Evolutionary conservation across 2,113 vertebrate genomes (phyloP).

Genomic region (Cololabis saira): DNA sequence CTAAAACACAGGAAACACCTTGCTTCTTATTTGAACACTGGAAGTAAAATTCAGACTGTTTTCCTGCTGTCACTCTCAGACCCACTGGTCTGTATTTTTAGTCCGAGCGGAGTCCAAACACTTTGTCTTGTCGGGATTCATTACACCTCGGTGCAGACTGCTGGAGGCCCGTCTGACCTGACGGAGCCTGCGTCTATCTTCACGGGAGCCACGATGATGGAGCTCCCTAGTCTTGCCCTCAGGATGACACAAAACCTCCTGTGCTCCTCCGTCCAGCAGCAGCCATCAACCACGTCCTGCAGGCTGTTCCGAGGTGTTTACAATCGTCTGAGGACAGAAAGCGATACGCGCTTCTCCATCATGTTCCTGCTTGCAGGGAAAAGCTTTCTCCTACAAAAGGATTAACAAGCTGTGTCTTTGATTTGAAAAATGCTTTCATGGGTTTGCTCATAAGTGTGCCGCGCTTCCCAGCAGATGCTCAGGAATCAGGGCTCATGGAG

Average conservation of each 20-base stretch:
- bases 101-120: neutral
- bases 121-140: constrained; percentile 18
- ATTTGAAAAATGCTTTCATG: no score
- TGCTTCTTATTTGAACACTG: constrained; percentile 1
- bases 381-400: neutral
- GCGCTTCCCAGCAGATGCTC: neutral
- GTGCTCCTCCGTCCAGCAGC: constrained; percentile 3
- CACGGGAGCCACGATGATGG: constrained; percentile 6
- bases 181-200: constrained; percentile 35
- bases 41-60: neutral
- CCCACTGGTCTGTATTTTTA: neutral
- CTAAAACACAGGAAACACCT: neutral
- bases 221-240: neutral
- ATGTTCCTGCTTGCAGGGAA: neutral
- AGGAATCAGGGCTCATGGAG: neutral
- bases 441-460: neutral
- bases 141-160: constrained; percentile 10
- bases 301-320: constrained; percentile 6
- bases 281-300: constrained; percentile 6
- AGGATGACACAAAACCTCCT: neutral
- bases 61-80: neutral
- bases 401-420: neutral
- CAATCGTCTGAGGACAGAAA: constrained; percentile 12
- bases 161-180: neutral
- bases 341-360: neutral